phyloP scores from a whole-genome alignment of 1,140 invertebrate species.

The Euwallacea fornicatus region DNA sequence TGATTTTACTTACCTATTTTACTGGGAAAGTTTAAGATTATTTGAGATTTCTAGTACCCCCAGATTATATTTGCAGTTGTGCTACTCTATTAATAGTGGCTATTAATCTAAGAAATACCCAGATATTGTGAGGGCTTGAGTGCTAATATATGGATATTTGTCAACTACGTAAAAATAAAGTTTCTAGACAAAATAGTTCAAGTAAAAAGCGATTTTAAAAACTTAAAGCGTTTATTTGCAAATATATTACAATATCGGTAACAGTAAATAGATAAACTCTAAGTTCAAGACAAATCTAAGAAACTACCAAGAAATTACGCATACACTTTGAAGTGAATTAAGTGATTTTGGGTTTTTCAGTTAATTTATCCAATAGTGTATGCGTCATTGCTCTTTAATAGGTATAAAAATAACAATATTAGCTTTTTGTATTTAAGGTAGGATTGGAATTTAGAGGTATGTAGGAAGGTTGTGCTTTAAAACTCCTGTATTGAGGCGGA shows the following conservation, averaged over 20 bases:
- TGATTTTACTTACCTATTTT: slow-evolving; percentile 3
- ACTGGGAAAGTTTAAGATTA: not conserved
- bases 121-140: too few species aligned
- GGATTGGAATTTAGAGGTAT: not conserved
- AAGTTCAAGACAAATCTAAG: slow-evolving; percentile 21
- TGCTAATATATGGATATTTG: too few species aligned
- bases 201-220: slow-evolving; percentile 51
- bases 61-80: too few species aligned
- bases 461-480: too few species aligned
- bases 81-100: too few species aligned
- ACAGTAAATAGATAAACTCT: slow-evolving; percentile 46
- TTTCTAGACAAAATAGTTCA: slow-evolving; percentile 32
- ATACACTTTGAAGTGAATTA: not conserved
- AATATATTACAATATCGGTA: slow-evolving; percentile 49
- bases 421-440: not conserved
- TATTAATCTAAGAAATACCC: too few species aligned
- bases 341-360: too few species aligned
- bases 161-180: not conserved
- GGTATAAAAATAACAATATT: slow-evolving; percentile 6
- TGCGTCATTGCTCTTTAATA: not conserved
- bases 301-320: not conserved
- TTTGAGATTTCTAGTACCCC: too few species aligned
- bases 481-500: too few species aligned
- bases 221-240: slow-evolving; percentile 50
- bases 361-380: too few species aligned